These are phyloP conservation scores for Campylorhamphus procurvoides DNA, from an alignment of 2,113 vertebrate genomes.

Conservation along the genomic window DNA sequence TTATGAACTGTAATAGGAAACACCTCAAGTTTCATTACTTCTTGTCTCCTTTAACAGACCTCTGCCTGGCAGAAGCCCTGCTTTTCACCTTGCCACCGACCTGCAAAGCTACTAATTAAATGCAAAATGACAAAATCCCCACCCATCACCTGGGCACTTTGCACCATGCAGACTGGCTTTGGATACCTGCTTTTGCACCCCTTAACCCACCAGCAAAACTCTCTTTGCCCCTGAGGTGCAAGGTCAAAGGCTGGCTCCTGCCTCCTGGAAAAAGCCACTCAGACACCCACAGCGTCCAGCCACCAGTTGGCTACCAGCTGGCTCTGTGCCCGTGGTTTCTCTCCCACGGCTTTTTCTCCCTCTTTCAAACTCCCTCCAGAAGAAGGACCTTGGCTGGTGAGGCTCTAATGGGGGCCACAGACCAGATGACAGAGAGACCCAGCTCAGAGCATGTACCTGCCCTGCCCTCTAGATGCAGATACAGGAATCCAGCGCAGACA, in stretches of 20 bases:
- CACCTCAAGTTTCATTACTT: background rate
- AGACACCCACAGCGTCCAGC: background rate
- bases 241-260: background rate
- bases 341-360: background rate
- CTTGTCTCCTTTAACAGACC: background rate
- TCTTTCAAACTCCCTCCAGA: fast-evolving
- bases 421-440: background rate
- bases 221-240: background rate
- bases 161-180: background rate
- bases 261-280: background rate
- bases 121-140: background rate
- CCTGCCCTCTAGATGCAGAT: constrained; percentile 57
- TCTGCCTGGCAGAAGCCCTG: background rate
- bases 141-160: background rate
- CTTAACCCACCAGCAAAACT: background rate
- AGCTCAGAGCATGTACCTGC: background rate
- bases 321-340: background rate
- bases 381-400: background rate
- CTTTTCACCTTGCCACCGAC: background rate
- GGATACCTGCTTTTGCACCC: background rate
- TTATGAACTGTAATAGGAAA: background rate
- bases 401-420: fast-evolving
- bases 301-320: fast-evolving
- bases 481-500: background rate
- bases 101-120: background rate